These are phyloP conservation scores for Todiramphus saurophagus DNA, from an alignment of 2,113 vertebrate genomes.

Conservation along the genomic window DNA sequence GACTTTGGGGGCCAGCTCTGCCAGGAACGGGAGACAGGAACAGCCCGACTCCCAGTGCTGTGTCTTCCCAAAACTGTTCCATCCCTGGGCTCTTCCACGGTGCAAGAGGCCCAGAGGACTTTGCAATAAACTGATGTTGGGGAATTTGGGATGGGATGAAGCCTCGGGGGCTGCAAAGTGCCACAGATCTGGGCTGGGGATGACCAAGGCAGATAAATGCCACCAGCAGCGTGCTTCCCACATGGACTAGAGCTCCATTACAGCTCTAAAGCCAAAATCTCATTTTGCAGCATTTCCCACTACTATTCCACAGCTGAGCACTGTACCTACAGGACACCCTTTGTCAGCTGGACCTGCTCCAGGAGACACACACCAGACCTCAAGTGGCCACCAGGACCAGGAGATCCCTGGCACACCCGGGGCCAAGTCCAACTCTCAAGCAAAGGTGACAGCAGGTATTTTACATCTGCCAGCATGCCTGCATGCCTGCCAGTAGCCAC, in stretches of 20 bases:
- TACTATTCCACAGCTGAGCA: not conserved
- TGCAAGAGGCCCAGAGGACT: not conserved
- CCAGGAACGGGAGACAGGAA: not conserved
- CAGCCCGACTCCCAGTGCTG: not conserved
- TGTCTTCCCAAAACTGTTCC: not conserved
- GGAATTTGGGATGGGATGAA: not conserved
- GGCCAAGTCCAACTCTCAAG: not conserved
- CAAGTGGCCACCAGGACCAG: not conserved
- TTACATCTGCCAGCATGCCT: not conserved
- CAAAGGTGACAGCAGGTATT: not conserved
- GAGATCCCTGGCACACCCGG: not conserved
- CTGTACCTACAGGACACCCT: fast-evolving
- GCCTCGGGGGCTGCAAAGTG: not conserved
- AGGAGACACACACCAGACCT: not conserved
- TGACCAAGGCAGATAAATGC: fast-evolving
- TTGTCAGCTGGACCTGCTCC: fast-evolving
- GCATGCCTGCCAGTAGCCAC: not conserved
- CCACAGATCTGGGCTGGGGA: not conserved
- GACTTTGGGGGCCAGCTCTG: not conserved
- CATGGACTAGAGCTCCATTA: not conserved
- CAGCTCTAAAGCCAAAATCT: not conserved
- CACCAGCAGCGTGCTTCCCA: not conserved
- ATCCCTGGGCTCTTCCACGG: not conserved
- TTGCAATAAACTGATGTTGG: not conserved
- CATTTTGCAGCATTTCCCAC: fast-evolving